A percentile compares a stretch with the other conserved stretches of the same genome.
Conservation (phyloP, 2,888 invertebrate genomes). For the Aethes cnicana region DNA sequence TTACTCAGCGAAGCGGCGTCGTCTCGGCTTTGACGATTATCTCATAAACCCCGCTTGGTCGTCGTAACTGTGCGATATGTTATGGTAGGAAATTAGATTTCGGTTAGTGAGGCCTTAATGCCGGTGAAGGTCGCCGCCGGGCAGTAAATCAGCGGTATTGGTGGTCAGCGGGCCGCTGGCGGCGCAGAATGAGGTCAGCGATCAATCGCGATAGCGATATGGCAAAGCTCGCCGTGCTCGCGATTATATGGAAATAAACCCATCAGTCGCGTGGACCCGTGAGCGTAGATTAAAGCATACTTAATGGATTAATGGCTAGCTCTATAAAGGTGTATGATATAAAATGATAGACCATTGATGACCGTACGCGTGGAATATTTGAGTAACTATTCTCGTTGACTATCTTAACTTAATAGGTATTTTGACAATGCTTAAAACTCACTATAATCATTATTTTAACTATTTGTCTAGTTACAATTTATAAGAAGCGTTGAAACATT, state of each 20-base stretch:
- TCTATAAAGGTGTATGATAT: slow-evolving; percentile 9
- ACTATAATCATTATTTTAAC: no score
- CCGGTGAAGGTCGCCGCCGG: slow-evolving; percentile 48
- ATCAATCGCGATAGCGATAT: slow-evolving; percentile 74
- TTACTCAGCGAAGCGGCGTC: not conserved
- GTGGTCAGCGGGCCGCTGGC: slow-evolving; percentile 43
- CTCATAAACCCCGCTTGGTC: slow-evolving; percentile 7
- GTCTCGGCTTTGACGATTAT: slow-evolving; percentile 2
- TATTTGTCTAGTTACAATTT: no score
- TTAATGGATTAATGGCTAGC: slow-evolving; percentile 13
- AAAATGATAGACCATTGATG: no score
- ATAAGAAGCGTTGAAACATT: no score
- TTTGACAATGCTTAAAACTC: no score
- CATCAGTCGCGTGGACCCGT: slow-evolving; percentile 44
- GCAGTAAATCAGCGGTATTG: slow-evolving; percentile 33
- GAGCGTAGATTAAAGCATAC: slow-evolving; percentile 19
- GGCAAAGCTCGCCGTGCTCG: slow-evolving; percentile 54
- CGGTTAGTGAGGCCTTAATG: slow-evolving; percentile 40
- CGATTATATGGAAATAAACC: slow-evolving; percentile 74
- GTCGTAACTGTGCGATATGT: not conserved
- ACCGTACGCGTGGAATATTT: no score
- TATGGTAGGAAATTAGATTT: slow-evolving; percentile 38
- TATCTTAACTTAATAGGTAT: no score
- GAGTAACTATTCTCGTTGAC: no score
- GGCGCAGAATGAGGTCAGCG: slow-evolving; percentile 66